Evolutionary conservation across 2,113 vertebrate genomes (phyloP).

Genomic region (Xenopus laevis): DNA sequence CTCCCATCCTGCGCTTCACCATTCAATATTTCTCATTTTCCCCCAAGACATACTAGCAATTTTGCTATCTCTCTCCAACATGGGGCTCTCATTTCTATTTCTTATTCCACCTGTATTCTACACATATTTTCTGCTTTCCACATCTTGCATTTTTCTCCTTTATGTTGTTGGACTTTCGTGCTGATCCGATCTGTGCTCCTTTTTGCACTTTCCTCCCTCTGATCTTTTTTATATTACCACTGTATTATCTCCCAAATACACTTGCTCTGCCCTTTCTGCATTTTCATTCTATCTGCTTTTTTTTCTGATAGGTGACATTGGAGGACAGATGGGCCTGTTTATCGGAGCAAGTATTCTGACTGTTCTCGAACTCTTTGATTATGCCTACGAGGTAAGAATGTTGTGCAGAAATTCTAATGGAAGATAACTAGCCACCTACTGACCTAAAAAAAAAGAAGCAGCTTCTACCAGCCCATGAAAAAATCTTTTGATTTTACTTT

Average conservation of each 20-base stretch:
- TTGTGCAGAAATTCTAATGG: not conserved
- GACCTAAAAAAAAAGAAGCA: not conserved
- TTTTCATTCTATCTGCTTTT: slow-evolving; percentile 4
- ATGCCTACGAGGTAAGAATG: slow-evolving; percentile 86
- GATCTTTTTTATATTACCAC: not conserved
- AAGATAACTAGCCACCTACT: not conserved
- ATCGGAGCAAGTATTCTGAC: slow-evolving; percentile 96
- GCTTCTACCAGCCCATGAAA: not conserved
- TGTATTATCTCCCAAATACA: slow-evolving; percentile 8
- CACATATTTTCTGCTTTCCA: not conserved
- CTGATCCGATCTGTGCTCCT: not conserved
- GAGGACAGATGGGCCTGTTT: slow-evolving; percentile 97
- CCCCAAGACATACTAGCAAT: not conserved
- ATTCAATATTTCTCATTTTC: not conserved
- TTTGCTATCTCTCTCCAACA: not conserved
- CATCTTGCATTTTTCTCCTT: not conserved
- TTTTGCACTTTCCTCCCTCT: not conserved
- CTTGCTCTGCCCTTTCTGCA: slow-evolving; percentile 2
- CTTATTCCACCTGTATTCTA: not conserved
- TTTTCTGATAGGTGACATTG: slow-evolving; percentile 82
- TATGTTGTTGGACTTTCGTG: not conserved
- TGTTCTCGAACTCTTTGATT: slow-evolving; percentile 93
- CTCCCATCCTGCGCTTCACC: not conserved
- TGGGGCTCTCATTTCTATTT: not conserved
- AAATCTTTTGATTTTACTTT: not conserved